Base-by-base conservation (phyloP, 2,888 invertebrate genomes). In the Parasteatoda lunata region DNA sequence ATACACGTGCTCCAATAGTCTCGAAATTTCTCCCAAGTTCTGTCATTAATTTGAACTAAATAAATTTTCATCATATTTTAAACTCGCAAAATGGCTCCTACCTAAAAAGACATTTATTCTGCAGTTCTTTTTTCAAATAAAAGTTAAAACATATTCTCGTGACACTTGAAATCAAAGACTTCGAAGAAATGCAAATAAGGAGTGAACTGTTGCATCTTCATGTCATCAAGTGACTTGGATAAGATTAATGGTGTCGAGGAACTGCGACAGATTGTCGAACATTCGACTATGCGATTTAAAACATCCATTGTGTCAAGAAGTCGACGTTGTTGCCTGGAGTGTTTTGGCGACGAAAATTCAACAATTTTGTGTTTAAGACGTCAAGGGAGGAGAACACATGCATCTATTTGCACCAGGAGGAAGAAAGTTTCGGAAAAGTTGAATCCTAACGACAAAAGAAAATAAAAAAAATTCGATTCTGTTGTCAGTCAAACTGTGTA, bases 221-320 rank as follows among this genome's bases (percentile, higher is more conserved):
- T 59, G 15, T 65, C 66, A 3, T 15, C 5, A 49, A 49, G n/a
- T 13, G 8, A 47, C 49, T 68, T 6, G 30, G 30, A 77, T 47
- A 77, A 77, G 66, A 77, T 77, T 65, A 77, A 77, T 77, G 48
- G 66, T n/a, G 13, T 47, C 47, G 48, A 59, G 65, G 65, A 49
- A 49, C 47, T 64, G 11, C 51, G 73, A 73, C 80, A 80, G 71
- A 80, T 51, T 80, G 80, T 80, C 72, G 65, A 66, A 73, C 73
- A 66, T 66, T 45, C 15, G 65, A 65, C 66, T 49, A 49, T 49
- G 76, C 66, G 49, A 45, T 54, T 49, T 45, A 3, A 15, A 30
- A 69, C 54, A 79, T 71, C 72, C 80, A 66, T 72, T 80, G 72
- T 73, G 72, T 64, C 72, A 64, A n/a, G 9, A 7, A n/a, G 4